A percentile compares a stretch with the other conserved stretches of the same genome.
Conservation (phyloP, 2,797 vertebrate species). For the Squalus acanthias region DNA sequence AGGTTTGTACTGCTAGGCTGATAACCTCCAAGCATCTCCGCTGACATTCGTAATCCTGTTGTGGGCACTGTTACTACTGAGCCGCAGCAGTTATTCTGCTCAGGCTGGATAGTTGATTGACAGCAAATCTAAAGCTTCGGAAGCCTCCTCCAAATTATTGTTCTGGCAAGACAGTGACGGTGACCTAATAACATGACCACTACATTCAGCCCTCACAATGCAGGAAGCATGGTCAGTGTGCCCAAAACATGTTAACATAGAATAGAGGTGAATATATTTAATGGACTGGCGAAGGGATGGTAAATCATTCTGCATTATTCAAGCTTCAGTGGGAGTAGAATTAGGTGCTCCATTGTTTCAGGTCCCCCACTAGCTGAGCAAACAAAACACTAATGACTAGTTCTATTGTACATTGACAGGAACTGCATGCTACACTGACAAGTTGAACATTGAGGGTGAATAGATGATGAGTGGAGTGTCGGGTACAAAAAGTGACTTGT, state of each 20-base stretch:
- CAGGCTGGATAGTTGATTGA: neutral
- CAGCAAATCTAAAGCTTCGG: neutral
- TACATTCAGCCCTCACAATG: neutral
- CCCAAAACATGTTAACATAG: neutral
- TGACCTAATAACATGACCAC: neutral
- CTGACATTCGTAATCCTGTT: neutral
- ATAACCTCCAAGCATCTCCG: neutral
- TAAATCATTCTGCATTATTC: neutral
- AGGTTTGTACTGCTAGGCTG: neutral
- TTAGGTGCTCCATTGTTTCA: conserved; percentile 1
- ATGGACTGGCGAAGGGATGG: neutral
- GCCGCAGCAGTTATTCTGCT: neutral
- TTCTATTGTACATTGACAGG: neutral
- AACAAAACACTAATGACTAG: neutral
- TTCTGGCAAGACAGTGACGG: neutral
- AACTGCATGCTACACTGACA: neutral
- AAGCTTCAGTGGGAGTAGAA: neutral
- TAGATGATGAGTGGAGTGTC: neutral
- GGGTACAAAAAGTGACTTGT: neutral
- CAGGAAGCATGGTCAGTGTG: neutral
- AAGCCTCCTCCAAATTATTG: neutral
- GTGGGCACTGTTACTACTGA: neutral
- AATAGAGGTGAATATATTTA: neutral
- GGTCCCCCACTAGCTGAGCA: neutral
- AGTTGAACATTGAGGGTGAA: neutral